These are phyloP conservation scores for Cranoglanis bouderius DNA, from an alignment of 2,113 vertebrate species.

Conservation along the genomic window DNA sequence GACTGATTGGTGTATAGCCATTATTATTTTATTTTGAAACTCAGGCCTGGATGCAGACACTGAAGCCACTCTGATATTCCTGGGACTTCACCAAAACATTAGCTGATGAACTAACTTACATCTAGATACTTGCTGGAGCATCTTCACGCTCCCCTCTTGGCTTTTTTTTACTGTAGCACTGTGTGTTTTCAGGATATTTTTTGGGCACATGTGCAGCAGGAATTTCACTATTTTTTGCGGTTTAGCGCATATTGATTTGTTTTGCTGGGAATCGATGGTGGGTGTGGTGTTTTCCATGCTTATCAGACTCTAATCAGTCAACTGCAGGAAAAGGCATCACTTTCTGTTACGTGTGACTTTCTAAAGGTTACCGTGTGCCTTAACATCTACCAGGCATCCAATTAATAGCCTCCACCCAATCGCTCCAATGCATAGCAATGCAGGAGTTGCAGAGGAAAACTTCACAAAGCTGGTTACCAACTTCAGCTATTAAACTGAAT, in stretches of 20 bases:
- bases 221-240: slow-evolving; percentile 55
- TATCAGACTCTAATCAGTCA: slow-evolving; percentile 79
- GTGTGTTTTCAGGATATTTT: slow-evolving; percentile 37
- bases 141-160: not conserved
- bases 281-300: slow-evolving; percentile 75
- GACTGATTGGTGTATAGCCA: too few relatives aligned
- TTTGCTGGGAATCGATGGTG: slow-evolving; percentile 74
- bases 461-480: slow-evolving; percentile 25
- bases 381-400: slow-evolving; percentile 65
- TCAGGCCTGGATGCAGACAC: not conserved
- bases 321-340: slow-evolving; percentile 73
- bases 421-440: slow-evolving; percentile 27
- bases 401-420: slow-evolving; percentile 45
- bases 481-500: slow-evolving; percentile 1
- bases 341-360: slow-evolving; percentile 71
- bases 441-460: slow-evolving; percentile 22
- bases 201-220: not conserved
- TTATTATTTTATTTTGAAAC: not conserved
- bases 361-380: slow-evolving; percentile 68
- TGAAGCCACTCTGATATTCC: not conserved
- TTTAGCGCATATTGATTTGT: slow-evolving; percentile 73
- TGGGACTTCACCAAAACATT: not conserved
- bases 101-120: not conserved
- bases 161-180: not conserved
- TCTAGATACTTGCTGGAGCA: not conserved